A percentile compares a stretch with the other conserved stretches of the same genome.
These are phyloP conservation scores for Aspidiotus destructor DNA, from an alignment of 2,888 invertebrate species.

Conservation along the genomic window DNA sequence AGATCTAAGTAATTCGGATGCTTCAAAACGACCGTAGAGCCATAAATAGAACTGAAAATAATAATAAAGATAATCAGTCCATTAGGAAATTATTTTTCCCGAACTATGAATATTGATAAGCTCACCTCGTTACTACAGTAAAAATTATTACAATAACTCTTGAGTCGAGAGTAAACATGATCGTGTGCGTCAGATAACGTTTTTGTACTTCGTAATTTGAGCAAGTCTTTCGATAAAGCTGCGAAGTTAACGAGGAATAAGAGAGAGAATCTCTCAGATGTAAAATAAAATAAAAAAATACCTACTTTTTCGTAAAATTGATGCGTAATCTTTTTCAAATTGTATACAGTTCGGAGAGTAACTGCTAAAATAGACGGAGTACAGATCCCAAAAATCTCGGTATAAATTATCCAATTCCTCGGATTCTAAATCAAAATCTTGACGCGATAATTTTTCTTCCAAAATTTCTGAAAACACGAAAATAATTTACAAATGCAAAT, in stretches of 20 bases:
- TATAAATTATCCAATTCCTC: conserved; percentile 55
- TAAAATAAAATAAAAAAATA: conserved; percentile 38
- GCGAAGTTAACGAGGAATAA: not conserved
- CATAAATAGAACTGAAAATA: conserved; percentile 18
- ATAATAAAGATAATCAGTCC: not conserved
- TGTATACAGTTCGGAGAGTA: conserved; percentile 53
- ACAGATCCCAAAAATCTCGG: conserved; percentile 56
- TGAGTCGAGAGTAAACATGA: conserved; percentile 61
- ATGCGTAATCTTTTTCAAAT: conserved; percentile 49
- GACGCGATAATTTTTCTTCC: conserved; percentile 57
- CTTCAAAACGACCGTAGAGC: conserved; percentile 21
- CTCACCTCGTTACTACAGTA: conserved; percentile 63
- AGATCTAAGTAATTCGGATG: not conserved
- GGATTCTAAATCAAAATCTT: conserved; percentile 47
- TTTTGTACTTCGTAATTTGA: conserved; percentile 62
- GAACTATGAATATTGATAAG: not conserved
- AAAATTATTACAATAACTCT: conserved; percentile 66
- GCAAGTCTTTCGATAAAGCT: conserved; percentile 52
- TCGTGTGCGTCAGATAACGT: conserved; percentile 72
- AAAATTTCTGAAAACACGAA: conserved; percentile 53
- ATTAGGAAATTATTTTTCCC: not conserved
- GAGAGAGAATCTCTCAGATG: no score
- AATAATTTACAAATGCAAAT: not conserved
- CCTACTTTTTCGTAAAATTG: conserved; percentile 45
- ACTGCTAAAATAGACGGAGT: conserved; percentile 56